Evolutionary conservation across 2,113 vertebrate genomes (phyloP).

Genomic region (Paramisgurnus dabryanus): DNA sequence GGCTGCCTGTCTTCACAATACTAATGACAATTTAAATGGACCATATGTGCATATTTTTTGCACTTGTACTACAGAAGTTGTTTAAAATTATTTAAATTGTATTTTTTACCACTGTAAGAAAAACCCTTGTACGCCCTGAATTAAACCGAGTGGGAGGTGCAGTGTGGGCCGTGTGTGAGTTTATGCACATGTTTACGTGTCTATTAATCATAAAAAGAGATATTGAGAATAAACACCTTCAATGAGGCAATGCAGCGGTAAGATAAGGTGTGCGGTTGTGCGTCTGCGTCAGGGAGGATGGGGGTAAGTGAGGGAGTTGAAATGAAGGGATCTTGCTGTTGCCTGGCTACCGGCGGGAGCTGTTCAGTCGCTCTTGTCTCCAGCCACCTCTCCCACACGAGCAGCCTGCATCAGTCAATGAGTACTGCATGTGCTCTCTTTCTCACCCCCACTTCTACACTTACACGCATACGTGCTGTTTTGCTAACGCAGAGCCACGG

Average conservation of each 20-base stretch:
- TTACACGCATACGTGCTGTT: conserved; percentile 17
- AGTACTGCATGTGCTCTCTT: conserved; percentile 24
- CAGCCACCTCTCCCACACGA: conserved; percentile 52
- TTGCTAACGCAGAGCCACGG: background rate
- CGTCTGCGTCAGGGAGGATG: background rate
- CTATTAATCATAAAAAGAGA: background rate
- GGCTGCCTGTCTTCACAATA: background rate
- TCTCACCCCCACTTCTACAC: conserved; percentile 15
- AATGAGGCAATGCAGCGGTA: background rate
- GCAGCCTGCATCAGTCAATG: conserved; percentile 56
- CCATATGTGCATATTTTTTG: background rate
- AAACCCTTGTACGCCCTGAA: background rate
- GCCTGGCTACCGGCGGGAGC: conserved; percentile 67
- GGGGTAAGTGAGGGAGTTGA: conserved; percentile 41
- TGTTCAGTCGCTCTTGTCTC: conserved; percentile 38
- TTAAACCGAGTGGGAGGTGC: conserved; percentile 4
- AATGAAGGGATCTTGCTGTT: conserved; percentile 68
- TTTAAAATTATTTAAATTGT: background rate
- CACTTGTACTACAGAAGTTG: background rate
- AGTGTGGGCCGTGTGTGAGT: conserved; percentile 18
- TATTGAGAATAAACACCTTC: background rate
- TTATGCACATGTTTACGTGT: background rate
- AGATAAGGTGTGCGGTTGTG: conserved; percentile 9
- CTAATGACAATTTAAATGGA: background rate
- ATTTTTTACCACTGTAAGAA: background rate